Percentiles rank a stretch among this genome's conserved stretches.
These are phyloP conservation scores for Benthosema pterotum DNA, from an alignment of 2,797 vertebrate species.

Conservation along the genomic window DNA sequence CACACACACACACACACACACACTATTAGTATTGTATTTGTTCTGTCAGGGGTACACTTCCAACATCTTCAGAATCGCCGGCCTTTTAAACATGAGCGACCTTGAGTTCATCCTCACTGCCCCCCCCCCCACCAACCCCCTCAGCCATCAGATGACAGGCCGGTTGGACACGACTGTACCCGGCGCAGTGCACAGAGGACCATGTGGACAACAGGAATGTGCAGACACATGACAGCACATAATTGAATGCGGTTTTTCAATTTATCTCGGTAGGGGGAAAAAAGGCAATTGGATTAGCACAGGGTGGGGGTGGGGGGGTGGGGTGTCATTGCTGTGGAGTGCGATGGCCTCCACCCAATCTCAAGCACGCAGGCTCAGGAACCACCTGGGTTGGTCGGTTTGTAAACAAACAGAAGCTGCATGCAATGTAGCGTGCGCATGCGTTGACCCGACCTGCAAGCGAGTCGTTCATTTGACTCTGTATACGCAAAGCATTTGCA, in stretches of 20 bases:
- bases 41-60: too few species aligned
- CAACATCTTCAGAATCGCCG: too few species aligned
- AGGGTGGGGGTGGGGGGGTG: neutral
- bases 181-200: slow-evolving; percentile 14
- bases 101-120: too few species aligned
- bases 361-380: neutral
- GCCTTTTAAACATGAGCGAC: too few species aligned
- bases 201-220: slow-evolving; percentile 9
- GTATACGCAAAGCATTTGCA: too few species aligned
- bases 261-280: slow-evolving; percentile 30
- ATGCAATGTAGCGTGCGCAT: neutral
- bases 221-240: slow-evolving; percentile 43
- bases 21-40: too few species aligned
- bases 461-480: too few species aligned
- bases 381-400: neutral
- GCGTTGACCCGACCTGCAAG: neutral
- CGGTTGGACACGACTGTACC: slow-evolving; percentile 22
- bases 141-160: slow-evolving; percentile 17
- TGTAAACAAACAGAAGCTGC: slow-evolving; percentile 13
- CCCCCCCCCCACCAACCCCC: too few species aligned
- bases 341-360: slow-evolving; percentile 9
- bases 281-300: slow-evolving; percentile 22
- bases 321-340: slow-evolving; percentile 2
- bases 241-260: slow-evolving; percentile 34
- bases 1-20: too few species aligned